Conservation (phyloP, 2,797 vertebrate species). For the Acrossocheilus fasciatus region DNA sequence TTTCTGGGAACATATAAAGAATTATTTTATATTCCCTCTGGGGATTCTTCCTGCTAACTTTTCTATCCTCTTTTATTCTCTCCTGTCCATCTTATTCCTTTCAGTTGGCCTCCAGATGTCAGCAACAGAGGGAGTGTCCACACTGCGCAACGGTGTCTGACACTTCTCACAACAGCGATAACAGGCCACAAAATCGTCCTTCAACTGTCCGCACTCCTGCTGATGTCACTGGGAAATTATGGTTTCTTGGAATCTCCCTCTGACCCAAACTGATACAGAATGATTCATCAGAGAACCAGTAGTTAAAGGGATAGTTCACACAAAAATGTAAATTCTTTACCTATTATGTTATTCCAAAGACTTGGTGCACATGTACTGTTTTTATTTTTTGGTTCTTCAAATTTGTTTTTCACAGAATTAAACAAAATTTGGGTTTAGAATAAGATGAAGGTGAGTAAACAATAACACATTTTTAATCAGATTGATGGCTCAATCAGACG, state of each 20-base stretch:
- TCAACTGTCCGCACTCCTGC: slow-evolving; percentile 68
- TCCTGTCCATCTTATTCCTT: not conserved
- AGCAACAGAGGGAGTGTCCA: slow-evolving; percentile 76
- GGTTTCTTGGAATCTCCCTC: slow-evolving; percentile 42
- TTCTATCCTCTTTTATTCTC: not conserved
- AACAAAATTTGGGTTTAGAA: not conserved
- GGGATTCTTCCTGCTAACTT: not conserved
- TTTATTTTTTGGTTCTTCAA: not conserved
- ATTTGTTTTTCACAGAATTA: not conserved
- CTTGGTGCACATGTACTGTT: not conserved
- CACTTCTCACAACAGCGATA: slow-evolving; percentile 82
- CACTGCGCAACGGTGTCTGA: slow-evolving; percentile 77
- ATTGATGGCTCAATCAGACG: not conserved
- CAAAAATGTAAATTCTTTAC: not conserved
- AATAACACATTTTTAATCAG: not conserved
- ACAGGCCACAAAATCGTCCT: slow-evolving; percentile 73
- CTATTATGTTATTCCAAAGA: not conserved
- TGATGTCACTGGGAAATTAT: slow-evolving; percentile 62
- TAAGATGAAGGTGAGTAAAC: not conserved
- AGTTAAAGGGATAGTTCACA: not conserved
- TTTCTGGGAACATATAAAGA: slow-evolving; percentile 2
- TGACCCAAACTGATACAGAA: slow-evolving; percentile 13
- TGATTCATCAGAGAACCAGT: not conserved
- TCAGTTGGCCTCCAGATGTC: slow-evolving; percentile 75
- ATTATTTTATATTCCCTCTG: not conserved